Evolutionary conservation across 2,888 invertebrate species (phyloP), one percentile per base, ranked within the genome.

Genomic region (Cabera pusaria): DNA sequence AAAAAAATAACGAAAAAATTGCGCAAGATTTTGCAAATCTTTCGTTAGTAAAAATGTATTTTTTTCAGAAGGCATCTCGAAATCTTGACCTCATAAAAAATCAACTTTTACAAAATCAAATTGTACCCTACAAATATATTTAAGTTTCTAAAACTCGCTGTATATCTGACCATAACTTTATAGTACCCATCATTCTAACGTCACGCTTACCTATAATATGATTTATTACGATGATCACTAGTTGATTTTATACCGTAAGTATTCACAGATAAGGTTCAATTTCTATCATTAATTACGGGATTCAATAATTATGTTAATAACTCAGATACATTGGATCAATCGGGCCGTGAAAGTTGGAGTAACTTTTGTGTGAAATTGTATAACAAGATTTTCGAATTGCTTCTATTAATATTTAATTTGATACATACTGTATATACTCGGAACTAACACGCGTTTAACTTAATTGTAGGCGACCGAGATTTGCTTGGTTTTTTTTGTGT

Each of bases 191-290:
- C 81, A 74, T 57, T 51, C 43, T 50, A 37, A 63, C 73, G 76
- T 81, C 78, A 74, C 64, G 76, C 65, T 62, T 73, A 37, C 52
- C 56, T 63, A 65, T 64, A 63, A 55, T 64, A 78, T 82, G 81
- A 84, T 83, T 82, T 77, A 84, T 81, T 64, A 62, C 46, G 25
- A 32, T 32, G 11, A 33, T 53, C 51, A 57, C 52, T 60, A 61
- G 58, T 56, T 55, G 58, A 78, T 65, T 66, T 41, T 63, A 52
- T 27, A 58, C 56, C 61, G 57, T 77, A 65, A 52, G 20, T 0
- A 0, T 26, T 37, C 36, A 34, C 12, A 17, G 24, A 49, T 72
- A 80, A 34, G 52, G 69, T 58, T 52, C 32, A 45, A 41, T 56
- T 63, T 64, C 33, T 56, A 47, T 43, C 56, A 28, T 12, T 35